Evolutionary conservation across 2,797 vertebrate genomes (phyloP).

Genomic region (Morelia viridis): DNA sequence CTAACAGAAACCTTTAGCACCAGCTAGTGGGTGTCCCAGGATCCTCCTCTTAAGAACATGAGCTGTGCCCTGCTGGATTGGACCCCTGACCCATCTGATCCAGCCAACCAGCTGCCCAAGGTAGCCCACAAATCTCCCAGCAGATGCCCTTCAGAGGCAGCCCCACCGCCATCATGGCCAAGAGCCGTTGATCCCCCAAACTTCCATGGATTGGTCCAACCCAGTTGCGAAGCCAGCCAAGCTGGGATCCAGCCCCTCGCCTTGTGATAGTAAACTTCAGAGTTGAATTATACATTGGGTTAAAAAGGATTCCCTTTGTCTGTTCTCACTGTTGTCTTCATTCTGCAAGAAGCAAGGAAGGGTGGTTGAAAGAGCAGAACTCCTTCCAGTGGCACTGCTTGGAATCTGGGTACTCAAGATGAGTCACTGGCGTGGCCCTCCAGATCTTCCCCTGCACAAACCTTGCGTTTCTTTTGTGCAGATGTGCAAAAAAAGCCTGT

Average conservation of each 20-base stretch:
- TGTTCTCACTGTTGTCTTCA: too few relatives aligned
- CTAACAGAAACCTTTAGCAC: not conserved
- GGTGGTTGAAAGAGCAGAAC: too few relatives aligned
- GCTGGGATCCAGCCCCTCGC: not conserved
- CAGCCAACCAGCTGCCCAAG: not conserved
- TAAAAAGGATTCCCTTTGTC: too few relatives aligned
- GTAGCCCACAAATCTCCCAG: not conserved
- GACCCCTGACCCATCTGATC: not conserved
- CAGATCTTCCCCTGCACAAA: too few relatives aligned
- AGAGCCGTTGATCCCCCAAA: not conserved
- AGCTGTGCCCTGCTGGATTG: not conserved
- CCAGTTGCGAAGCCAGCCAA: not conserved
- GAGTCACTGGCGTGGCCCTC: too few relatives aligned
- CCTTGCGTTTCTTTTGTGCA: too few relatives aligned
- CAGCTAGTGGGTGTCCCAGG: not conserved
- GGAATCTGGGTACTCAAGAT: too few relatives aligned
- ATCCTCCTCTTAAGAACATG: not conserved
- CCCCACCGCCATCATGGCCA: not conserved
- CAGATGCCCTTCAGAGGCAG: too few relatives aligned
- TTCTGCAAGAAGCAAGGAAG: too few relatives aligned
- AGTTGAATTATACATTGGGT: too few relatives aligned
- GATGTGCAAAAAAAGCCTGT: not conserved
- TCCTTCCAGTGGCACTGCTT: too few relatives aligned
- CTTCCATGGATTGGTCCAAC: not conserved
- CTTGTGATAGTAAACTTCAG: too few relatives aligned